A percentile compares a stretch with the other conserved stretches of the same genome.
These are phyloP conservation scores for Chironomus riparius DNA, from an alignment of 2,888 invertebrate genomes.

Conservation along the genomic window DNA sequence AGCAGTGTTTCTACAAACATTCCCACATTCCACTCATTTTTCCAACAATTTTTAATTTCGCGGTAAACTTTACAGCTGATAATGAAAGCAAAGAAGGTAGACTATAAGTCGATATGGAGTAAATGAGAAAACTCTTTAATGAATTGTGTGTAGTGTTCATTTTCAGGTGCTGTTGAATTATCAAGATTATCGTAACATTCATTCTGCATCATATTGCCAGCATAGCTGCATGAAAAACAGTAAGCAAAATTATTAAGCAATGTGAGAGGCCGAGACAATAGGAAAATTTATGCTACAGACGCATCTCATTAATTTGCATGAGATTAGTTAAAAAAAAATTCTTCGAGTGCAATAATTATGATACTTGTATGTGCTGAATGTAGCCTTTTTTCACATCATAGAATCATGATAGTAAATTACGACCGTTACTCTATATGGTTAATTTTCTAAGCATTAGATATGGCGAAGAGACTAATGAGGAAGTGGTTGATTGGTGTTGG, in stretches of 20 bases:
- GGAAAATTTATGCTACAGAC: neutral
- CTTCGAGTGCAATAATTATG: neutral
- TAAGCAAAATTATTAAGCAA: neutral
- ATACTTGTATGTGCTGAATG: neutral
- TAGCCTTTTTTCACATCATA: neutral
- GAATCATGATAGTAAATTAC: neutral
- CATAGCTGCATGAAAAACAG: neutral
- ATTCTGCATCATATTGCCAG: neutral
- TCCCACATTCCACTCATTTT: too few relatives aligned
- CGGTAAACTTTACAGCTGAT: slow-evolving; percentile 20
- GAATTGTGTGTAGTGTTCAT: too few relatives aligned
- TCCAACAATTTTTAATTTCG: neutral
- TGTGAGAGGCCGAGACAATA: neutral
- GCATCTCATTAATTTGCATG: slow-evolving; percentile 18
- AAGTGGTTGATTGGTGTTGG: too few relatives aligned
- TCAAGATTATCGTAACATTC: too few relatives aligned
- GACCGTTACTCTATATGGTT: slow-evolving; percentile 4
- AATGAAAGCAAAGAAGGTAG: neutral
- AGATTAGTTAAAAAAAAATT: slow-evolving; percentile 1
- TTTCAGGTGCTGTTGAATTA: too few relatives aligned
- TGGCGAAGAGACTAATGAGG: too few relatives aligned
- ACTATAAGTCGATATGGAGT: neutral
- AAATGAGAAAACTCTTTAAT: neutral
- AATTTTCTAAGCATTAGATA: neutral
- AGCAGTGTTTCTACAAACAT: too few relatives aligned